Evolutionary conservation across 2,888 invertebrate species (phyloP), one percentile per base, ranked within the genome.

Genomic region (Cheilosia soror): DNA sequence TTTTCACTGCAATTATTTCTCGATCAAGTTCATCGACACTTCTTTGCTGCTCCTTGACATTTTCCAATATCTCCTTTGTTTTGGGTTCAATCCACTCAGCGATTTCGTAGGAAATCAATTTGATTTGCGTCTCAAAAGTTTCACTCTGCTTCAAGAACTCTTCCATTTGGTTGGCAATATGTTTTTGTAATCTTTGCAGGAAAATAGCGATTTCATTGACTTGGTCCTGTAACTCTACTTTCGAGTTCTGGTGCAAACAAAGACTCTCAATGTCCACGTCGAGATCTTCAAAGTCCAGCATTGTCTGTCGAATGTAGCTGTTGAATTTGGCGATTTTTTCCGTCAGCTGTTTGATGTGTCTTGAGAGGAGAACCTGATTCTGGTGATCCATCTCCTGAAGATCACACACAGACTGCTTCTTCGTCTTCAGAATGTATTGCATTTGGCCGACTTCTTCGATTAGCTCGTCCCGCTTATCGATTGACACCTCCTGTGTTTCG

Each of bases 341-440:
- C 0, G 89, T 87, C 11, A 91, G 71, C 33, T 89, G 88, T 11
- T 90, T 89, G 31, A 89, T 89, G 13, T 88, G 87, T 3, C 90
- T 88, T 0, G 91, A 84, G 37, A 90, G 78, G 4, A 87, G 69
- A 4, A 91, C 88, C 72, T 90, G 91, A 75, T 89, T 89, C 57
- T 90, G 88, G 44, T 89, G 87, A 53, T 89, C 87, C n/a, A 87
- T 88, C 13, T 90, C 88, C 6, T 88, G 72, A 1, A 91, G 66
- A 9, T 90, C 90, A 7, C 87, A 81, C 5, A 89, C 37, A 2
- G 90, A 84, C 1, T 89, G 88, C 2, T 89, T 87, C 51, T 89
- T 88, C 20, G 88, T 88, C 13, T 89, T 80, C 27, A 89, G 73
- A 47, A 90, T 88, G 57, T 88, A 88, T 29, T 88, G 85, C 29